These are phyloP conservation scores for Gnathonemus longibarbis DNA, from an alignment of 2,113 vertebrate genomes.

Conservation along the genomic window DNA sequence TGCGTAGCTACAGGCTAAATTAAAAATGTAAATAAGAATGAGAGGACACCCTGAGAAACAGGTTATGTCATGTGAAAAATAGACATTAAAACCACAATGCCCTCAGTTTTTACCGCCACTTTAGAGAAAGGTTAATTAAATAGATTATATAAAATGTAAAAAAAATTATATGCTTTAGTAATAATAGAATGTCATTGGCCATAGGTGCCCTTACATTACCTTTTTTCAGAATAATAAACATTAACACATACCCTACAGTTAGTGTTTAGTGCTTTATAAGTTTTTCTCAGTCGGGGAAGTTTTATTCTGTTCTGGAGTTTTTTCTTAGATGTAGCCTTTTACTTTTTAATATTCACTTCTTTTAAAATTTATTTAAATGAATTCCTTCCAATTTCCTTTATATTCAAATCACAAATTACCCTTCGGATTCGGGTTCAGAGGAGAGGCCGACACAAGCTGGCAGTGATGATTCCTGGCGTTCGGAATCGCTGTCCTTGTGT, in stretches of 20 bases:
- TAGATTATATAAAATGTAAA: background rate
- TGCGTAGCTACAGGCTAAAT: background rate
- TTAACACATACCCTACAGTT: background rate
- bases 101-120: background rate
- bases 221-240: background rate
- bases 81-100: background rate
- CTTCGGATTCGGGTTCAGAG: background rate
- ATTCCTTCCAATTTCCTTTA: background rate
- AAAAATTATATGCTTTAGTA: background rate
- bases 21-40: background rate
- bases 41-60: background rate
- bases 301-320: background rate
- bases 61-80: background rate
- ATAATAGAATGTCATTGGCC: background rate
- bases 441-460: background rate
- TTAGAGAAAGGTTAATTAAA: background rate
- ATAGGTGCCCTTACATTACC: background rate
- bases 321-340: background rate
- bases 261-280: background rate
- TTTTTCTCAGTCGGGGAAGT: background rate
- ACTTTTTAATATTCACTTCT: background rate
- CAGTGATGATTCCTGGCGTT: background rate
- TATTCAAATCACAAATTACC: conserved; percentile 4
- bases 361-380: background rate
- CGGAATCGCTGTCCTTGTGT: background rate